Evolutionary conservation across 2,888 invertebrate species (phyloP), one percentile per base, ranked within the genome.

Genomic region (Sinodicranocentrus sp.): DNA sequence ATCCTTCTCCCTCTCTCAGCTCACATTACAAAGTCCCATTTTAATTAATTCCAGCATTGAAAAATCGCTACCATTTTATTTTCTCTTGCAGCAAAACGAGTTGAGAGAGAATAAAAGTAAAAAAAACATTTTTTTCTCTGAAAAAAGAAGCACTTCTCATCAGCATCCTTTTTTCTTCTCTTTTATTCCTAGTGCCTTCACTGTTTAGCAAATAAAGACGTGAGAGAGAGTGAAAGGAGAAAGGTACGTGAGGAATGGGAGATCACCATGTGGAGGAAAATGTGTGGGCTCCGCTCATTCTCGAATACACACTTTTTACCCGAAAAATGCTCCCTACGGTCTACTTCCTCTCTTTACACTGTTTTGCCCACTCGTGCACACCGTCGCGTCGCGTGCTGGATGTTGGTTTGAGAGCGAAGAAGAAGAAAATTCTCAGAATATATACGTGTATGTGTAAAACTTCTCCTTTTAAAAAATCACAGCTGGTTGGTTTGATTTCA

Each of bases 1-100:
- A 43, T 44, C 21, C 44, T 17, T 52, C 54, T 67, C n/a, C 26
- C 44, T 26, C 52, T 61, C 52, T 17, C 43, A 28, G 57, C 63
- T 76, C 78, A 73, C 79, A 84, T 84, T 85, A 85, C 85, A 71
- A 79, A 77, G 70, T 82, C 82, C 82, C 82, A 82, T 82, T 85
- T 87, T 85, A 87, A 87, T 87, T 87, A 87, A 87, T 87, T 87
- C 82, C 82, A 87, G 84, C 85, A 82, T 85, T 84, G 86, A 86
- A 82, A 86, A 86, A 86, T 86, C 80, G 85, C 79, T 54, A 75
- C 82, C 80, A 28, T 84, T 75, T 80, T 76, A 63, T 72, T 54
- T 68, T 59, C 65, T 57, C 43, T 23, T n/a, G 13, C 3, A 10
- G 33, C 5, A 10, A 33, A 17, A 10, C 70, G 5, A 5, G 19